A percentile compares a stretch with the other conserved stretches of the same genome.
Conservation (phyloP, 2,113 vertebrate species). For the Todiramphus saurophagus region DNA sequence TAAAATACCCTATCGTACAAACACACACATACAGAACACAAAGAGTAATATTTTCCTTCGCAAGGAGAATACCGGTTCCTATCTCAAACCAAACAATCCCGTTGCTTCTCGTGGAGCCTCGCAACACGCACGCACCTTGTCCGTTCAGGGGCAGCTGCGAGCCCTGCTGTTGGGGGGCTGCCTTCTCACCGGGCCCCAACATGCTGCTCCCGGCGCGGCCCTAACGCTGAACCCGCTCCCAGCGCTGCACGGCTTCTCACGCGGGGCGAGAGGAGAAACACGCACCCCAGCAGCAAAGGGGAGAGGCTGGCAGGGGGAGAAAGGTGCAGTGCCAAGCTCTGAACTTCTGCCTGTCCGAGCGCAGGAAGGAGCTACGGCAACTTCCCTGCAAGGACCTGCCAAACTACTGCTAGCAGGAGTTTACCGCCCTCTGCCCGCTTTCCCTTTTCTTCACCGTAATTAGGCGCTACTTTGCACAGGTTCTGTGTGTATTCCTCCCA, state of each 20-base stretch:
- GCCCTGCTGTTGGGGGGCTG: neutral
- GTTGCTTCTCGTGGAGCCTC: neutral
- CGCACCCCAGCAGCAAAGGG: neutral
- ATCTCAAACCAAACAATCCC: neutral
- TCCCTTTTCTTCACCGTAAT: neutral
- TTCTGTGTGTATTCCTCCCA: neutral
- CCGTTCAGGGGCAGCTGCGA: rapidly evolving
- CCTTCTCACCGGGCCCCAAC: rapidly evolving
- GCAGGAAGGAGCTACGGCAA: neutral
- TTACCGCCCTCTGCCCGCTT: neutral
- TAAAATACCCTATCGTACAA: neutral
- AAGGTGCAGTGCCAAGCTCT: neutral
- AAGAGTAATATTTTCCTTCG: neutral
- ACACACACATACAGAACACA: neutral
- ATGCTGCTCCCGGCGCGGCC: neutral
- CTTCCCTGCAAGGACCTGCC: neutral
- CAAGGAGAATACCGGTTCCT: neutral
- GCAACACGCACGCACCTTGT: rapidly evolving
- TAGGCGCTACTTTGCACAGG: neutral
- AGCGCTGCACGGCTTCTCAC: neutral
- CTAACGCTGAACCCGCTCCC: neutral
- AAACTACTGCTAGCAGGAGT: neutral
- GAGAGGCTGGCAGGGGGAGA: neutral
- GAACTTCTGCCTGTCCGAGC: neutral
- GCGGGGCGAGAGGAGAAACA: rapidly evolving